A percentile compares a stretch with the other conserved stretches of the same genome.
phyloP scores from a whole-genome alignment of 1,140 invertebrate species.

The Panulirus ornatus region DNA sequence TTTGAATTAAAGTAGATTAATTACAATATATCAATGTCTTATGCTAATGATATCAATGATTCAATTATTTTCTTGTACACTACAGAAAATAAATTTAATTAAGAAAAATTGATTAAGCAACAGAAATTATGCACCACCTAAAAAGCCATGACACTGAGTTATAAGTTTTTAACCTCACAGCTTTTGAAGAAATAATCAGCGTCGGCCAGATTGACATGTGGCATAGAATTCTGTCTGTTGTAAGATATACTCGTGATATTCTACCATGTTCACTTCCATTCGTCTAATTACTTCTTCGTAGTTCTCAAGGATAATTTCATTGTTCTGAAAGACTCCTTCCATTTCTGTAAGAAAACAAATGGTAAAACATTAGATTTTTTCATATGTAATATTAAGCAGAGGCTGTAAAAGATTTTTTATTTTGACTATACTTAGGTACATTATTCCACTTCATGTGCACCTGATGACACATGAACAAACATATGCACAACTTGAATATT shows the following conservation, averaged over 20 bases:
- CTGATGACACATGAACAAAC: no score
- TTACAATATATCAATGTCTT: not conserved
- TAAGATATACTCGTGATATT: conserved; percentile 44
- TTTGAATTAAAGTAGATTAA: no score
- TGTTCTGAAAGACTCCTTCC: conserved; percentile 29
- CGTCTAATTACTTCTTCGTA: conserved; percentile 26
- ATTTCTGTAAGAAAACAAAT: conserved; percentile 45
- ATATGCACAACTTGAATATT: no score
- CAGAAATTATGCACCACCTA: not conserved
- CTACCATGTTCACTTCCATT: conserved; percentile 43
- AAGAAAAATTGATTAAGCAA: not conserved
- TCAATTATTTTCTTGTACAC: not conserved
- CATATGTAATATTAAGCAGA: not conserved
- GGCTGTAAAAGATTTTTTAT: no score
- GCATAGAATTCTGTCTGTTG: conserved; percentile 48
- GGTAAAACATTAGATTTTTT: not conserved
- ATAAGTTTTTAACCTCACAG: not conserved
- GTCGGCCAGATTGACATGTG: conserved; percentile 29
- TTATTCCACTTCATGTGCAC: no score
- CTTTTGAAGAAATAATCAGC: conserved; percentile 7
- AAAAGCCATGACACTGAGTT: not conserved
- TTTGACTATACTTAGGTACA: no score
- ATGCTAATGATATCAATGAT: not conserved
- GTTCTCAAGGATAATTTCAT: conserved; percentile 21
- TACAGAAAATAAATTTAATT: not conserved